A percentile compares a stretch with the other conserved stretches of the same genome.
Conservation (phyloP, 2,797 vertebrate genomes). For the Xenopus petersii region DNA sequence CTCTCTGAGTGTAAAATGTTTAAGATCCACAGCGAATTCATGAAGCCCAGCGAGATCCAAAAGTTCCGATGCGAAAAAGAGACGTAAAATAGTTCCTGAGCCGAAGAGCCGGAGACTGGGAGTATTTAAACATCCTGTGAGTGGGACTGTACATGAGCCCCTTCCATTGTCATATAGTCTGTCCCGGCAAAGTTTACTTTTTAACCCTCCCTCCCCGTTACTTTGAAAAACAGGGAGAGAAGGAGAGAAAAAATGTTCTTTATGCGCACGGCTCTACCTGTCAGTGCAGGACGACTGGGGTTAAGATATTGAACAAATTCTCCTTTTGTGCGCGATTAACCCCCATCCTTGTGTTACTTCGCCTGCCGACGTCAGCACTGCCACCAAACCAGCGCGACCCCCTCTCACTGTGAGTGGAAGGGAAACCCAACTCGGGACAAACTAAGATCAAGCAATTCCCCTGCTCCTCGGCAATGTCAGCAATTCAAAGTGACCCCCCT, state of each 20-base stretch:
- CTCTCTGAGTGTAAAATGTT: background rate
- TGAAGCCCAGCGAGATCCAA: background rate
- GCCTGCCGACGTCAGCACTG: too few relatives aligned
- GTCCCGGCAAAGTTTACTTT: slow-evolving; percentile 3
- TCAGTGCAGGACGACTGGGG: too few relatives aligned
- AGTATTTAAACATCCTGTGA: slow-evolving; percentile 33
- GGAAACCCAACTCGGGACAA: too few relatives aligned
- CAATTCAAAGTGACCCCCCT: too few relatives aligned
- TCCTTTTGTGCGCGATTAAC: too few relatives aligned
- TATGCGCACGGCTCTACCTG: too few relatives aligned
- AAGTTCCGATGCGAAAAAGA: background rate
- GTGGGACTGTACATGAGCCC: background rate
- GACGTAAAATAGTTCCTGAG: background rate
- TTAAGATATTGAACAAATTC: too few relatives aligned
- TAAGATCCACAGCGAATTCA: slow-evolving; percentile 1
- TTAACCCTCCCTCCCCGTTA: background rate
- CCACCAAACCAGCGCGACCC: too few relatives aligned
- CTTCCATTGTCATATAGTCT: slow-evolving; percentile 10
- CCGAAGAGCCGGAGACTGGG: background rate
- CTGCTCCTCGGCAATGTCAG: too few relatives aligned
- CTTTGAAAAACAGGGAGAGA: background rate
- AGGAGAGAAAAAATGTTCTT: background rate
- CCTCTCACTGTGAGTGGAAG: too few relatives aligned
- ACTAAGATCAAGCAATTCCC: too few relatives aligned
- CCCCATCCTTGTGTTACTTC: too few relatives aligned